Evolutionary conservation across 2,888 invertebrate species (phyloP), one percentile per base, ranked within the genome.

Genomic region (Yponomeuta plumbellus): DNA sequence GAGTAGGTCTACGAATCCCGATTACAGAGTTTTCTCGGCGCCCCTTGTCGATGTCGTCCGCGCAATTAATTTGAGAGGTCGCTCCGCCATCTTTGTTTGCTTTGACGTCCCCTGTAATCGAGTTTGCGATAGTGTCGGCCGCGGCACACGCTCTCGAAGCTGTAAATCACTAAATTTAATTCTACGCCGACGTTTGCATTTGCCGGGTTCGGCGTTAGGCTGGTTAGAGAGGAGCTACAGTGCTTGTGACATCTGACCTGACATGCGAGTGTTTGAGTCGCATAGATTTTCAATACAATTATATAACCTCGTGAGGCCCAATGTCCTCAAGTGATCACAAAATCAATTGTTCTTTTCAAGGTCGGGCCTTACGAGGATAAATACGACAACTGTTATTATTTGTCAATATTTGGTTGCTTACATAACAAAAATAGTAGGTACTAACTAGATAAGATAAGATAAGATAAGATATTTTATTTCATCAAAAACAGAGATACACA

Each of bases 101-200:
- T 26, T 61, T 61, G 61, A 61, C 61, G n/a, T 61, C 61, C 61
- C 61, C n/a, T 61, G 61, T 61, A 61, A 61, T 61, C 23, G 34
- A 61, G 61, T 61, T 61, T 61, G 23, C 26, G 22, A 58, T 21
- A 58, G 21, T 21, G 58, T n/a, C 20, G 21, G 58, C n/a, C 20
- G 20, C 11, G 20, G 21, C 58, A 22, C 21, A 21, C n/a, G 20
- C 58, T 11, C 20, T 26, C 61, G 61, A 13, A 23, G 34, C 23
- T 17, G 61, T 61, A 61, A 61, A 61, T 61, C 61, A 61, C 61
- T 61, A 61, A 61, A 61, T 61, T 61, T 61, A 26, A 61, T 61
- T 61, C 26, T 61, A n/a, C 2, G n/a, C n/a, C 61, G 61, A 34
- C 61, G 61, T 61, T 61, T n/a, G 34, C 34, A 61, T 61, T 61